phyloP scores from a whole-genome alignment of 1,140 invertebrate species.

The Brachystomella parvula region DNA sequence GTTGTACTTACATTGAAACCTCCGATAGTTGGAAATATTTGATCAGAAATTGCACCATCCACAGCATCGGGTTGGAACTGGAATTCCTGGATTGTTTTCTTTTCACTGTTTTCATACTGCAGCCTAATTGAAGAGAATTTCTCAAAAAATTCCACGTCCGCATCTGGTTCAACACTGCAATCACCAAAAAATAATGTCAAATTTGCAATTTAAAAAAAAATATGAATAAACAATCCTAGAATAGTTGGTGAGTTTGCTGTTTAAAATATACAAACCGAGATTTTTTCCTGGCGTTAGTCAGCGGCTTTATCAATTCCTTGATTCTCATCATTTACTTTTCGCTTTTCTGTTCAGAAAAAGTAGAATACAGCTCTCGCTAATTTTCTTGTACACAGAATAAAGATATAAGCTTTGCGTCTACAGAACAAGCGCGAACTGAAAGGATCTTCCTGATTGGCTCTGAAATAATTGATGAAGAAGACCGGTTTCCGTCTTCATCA shows the following conservation, averaged over 20 bases:
- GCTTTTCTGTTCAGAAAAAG: too few relatives aligned
- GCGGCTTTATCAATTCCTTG: neutral
- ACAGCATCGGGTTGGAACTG: slow-evolving; percentile 28
- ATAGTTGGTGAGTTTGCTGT: neutral
- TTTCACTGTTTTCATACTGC: slow-evolving; percentile 29
- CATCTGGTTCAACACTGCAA: slow-evolving; percentile 24
- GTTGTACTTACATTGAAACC: slow-evolving; percentile 38
- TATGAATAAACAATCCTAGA: neutral
- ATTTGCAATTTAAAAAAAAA: neutral
- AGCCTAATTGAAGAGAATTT: slow-evolving; percentile 35
- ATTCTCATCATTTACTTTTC: slow-evolving; percentile 2
- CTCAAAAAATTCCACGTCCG: slow-evolving; percentile 34
- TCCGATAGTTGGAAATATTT: slow-evolving; percentile 34
- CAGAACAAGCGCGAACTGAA: too few relatives aligned
- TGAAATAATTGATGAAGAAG: neutral
- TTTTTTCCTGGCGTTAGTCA: neutral
- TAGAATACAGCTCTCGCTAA: too few relatives aligned
- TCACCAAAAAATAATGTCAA: neutral
- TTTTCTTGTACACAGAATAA: too few relatives aligned
- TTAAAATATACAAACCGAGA: slow-evolving; percentile 19
- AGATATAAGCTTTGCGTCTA: too few relatives aligned
- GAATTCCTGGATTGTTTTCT: slow-evolving; percentile 36
- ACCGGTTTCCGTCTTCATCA: neutral
- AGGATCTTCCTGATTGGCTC: too few relatives aligned
- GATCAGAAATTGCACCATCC: slow-evolving; percentile 24